Percentiles rank a stretch among this genome's conserved stretches.
These are phyloP conservation scores for Uloborus diversus DNA, from an alignment of 1,140 invertebrate species.

Conservation along the genomic window DNA sequence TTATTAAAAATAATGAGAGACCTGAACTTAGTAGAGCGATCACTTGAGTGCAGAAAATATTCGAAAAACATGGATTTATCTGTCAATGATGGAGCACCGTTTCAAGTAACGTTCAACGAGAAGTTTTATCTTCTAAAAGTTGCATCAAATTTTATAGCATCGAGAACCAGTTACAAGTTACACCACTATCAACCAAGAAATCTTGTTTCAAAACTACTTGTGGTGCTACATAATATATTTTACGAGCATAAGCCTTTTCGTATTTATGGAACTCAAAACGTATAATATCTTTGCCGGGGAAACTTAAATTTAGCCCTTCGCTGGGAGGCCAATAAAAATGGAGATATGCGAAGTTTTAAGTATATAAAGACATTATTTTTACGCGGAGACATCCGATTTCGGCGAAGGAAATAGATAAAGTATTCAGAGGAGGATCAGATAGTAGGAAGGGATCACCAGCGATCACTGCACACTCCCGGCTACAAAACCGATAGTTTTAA, in stretches of 20 bases:
- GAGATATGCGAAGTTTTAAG: conserved; percentile 13
- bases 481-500: too few species aligned
- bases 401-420: neutral
- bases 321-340: conserved; percentile 2
- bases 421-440: too few species aligned
- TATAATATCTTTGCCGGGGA: neutral
- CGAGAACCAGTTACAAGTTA: neutral
- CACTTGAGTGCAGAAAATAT: too few species aligned
- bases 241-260: neutral
- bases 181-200: neutral
- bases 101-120: too few species aligned
- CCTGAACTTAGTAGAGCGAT: too few species aligned
- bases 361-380: neutral
- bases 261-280: neutral
- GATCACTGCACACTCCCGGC: too few species aligned
- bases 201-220: neutral
- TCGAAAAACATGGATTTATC: too few species aligned
- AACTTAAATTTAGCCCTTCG: conserved; percentile 14
- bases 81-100: too few species aligned
- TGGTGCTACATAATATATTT: conserved; percentile 5
- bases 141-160: neutral
- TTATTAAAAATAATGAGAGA: too few species aligned
- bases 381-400: neutral
- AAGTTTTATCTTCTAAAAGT: neutral
- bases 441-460: too few species aligned